Evolutionary conservation across 2,888 invertebrate species (phyloP), one percentile per base, ranked within the genome.

Genomic region (Troides oblongomaculatus): DNA sequence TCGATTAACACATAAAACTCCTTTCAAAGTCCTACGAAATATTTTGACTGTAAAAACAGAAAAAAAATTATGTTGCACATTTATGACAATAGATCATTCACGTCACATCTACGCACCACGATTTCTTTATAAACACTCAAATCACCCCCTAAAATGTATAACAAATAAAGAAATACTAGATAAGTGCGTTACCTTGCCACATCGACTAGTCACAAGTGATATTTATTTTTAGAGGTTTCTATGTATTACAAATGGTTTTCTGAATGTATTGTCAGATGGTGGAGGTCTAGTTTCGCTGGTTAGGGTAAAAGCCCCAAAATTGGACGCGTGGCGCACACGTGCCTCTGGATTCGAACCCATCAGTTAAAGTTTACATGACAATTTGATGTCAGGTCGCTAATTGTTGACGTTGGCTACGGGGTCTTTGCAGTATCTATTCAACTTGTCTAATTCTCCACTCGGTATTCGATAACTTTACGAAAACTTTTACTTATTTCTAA

Each of bases 381-480:
- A 85, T 89, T 86, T 73, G 84, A 84, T 85, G 88, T 88, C 86
- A 87, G 79, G 77, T 80, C 76, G 79, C 84, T 87, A 88, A 88
- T 88, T 87, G 85, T 81, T 83, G 84, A 83, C 79, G 61, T 56
- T 70, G 56, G 81, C 77, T 79, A 80, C 82, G 82, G 79, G 79
- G 83, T 83, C 81, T 78, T 79, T 77, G 78, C 72, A 72, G 17
- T 67, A 64, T 59, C 61, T 64, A 64, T 25, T 72, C 21, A 25
- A 65, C 66, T 66, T 71, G 63, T 57, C 53, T 25, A 68, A n/a
- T 63, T 46, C 3, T 12, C 14, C 46, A 3, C 14, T 46, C 39
- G 1, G 39, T 39, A 23, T 46, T 58, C 17, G 43, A 58, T 36
- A 17, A 12, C 14, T 43, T 6, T 46, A 46, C 43, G 4, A 14